Evolutionary conservation across 2,888 invertebrate species (phyloP), one percentile per base, ranked within the genome.

Genomic region (Lasioglossum lativentre): DNA sequence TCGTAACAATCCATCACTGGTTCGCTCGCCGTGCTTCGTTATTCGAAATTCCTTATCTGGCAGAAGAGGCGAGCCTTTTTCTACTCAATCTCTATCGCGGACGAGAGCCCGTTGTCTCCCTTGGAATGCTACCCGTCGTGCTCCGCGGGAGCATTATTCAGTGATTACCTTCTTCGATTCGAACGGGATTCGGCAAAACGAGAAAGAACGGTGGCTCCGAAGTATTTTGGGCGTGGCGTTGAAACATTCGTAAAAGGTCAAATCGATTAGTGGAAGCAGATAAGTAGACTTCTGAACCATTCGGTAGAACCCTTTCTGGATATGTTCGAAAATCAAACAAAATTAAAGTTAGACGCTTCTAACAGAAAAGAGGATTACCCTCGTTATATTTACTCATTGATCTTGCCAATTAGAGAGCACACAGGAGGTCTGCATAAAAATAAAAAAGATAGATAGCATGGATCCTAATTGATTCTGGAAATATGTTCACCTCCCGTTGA

Each of bases 1-100:
- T 47, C 75, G 56, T 76, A 83, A 73, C 76, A 38, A 75, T n/a
- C 63, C 40, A 40, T 75, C 68, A 34, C 19, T 59, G 40, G 14
- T 19, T 56, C 52, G 23, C 42, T 42, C 19, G 12, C 23, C 27
- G 8, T 40, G 16, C n/a, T 52, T 47, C n/a, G 38, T 73, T 40
- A 47, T n/a, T 40, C 19, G 38, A 40, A 79, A 16, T 45, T 68
- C 56, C 47, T 27, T 34, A 45, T 23, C 8, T 16, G 4, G 14
- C 14, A 16, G 63, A 19, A 19, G 30, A 30, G 30, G 16, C 30
- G 63, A 63, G 45, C n/a, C 59, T 23, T n/a, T n/a, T 27, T 47
- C n/a, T 10, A 10, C 2, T 38, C 16, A 12, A 30, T 73, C 56
- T 52, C 56, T n/a, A 56, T 56, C 56, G 56, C 23, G 23, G n/a